phyloP scores from a whole-genome alignment of 2,888 invertebrate genomes.

The Petrolisthes cinctipes region DNA sequence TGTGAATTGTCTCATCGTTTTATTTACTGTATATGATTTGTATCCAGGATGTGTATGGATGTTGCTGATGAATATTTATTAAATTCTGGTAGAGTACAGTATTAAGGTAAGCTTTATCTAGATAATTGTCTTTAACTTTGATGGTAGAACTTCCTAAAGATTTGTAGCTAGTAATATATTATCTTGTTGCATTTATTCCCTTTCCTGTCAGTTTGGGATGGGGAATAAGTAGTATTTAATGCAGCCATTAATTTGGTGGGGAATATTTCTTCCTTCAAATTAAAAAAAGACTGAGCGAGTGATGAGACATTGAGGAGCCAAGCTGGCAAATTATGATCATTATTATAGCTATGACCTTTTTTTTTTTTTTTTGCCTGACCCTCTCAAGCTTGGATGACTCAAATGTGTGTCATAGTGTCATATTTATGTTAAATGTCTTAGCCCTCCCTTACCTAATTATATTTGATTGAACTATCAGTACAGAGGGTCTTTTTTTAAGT shows the following conservation, averaged over 20 bases:
- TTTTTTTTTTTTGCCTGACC: too few relatives aligned
- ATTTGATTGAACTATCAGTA: too few relatives aligned
- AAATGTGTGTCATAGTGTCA: too few relatives aligned
- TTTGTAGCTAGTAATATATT: constrained; percentile 17
- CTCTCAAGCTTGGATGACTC: too few relatives aligned
- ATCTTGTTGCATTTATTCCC: constrained; percentile 8
- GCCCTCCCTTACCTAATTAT: too few relatives aligned
- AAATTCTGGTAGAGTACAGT: constrained; percentile 24
- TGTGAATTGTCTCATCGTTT: constrained; percentile 21
- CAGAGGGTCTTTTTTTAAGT: too few relatives aligned
- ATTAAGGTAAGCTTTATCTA: constrained; percentile 38
- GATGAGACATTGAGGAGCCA: constrained; percentile 7
- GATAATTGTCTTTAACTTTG: constrained; percentile 20
- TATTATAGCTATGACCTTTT: neutral
- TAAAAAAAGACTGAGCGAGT: constrained; percentile 3
- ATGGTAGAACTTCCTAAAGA: neutral
- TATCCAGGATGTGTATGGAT: constrained; percentile 34
- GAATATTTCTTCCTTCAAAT: neutral
- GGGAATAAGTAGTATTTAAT: neutral
- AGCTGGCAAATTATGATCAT: neutral
- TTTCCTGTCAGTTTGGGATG: neutral
- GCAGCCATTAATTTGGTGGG: neutral
- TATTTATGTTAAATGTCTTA: too few relatives aligned
- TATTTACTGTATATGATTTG: constrained; percentile 1
- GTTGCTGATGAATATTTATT: constrained; percentile 34